Base-by-base conservation (phyloP, 2,797 vertebrate species). In the Enteromius argenteus region DNA sequence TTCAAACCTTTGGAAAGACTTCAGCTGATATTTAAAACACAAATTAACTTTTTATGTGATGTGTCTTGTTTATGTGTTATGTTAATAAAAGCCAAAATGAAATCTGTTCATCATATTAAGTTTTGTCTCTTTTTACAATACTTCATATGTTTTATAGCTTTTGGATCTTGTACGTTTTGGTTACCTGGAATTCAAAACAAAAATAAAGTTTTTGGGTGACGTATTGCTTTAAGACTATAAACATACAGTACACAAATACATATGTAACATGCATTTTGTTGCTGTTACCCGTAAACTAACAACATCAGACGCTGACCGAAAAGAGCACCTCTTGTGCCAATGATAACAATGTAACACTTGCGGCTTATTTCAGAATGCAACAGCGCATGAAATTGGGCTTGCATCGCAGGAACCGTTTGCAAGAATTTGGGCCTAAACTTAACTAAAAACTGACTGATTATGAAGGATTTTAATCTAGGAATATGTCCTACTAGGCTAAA, bases 311-410 rank as follows among this genome's bases (percentile, higher is more conserved):
- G 44, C 32, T 79, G 14, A 79, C 13, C 14, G 23, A 2, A 66
- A 66, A 17, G 32, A 68, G 64, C 37, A 37, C 37, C 37, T 37
- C 37, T 37, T 37, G 37, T 37, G 37, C 37, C 80, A 35, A 64
- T 60, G 27, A 44, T 66, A 30, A 74, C 8, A 74, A 64, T 19
- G 67, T 56, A 71, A 58, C 53, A 39, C 67, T 46, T 44, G 68
- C 8, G 5, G 21, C 17, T n/a, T 27, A 30, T 81, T 81, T 44
- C 67, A 81, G 68, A 60, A 72, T 56, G 23, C 80, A 66, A 74
- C 69, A 23, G 44, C 30, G 42, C 80, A n/a, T 81, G 68, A 49
- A 74, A 74, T 82, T 58, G 67, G n/a, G 37, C 17, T 53, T 58
- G n/a, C 51, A 58, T 72, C 44, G 66, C 67, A 78, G 42, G n/a